A percentile compares a stretch with the other conserved stretches of the same genome.
Evolutionary conservation across 2,113 vertebrate species (phyloP).

Genomic region (Myanophis thanlyinensis): DNA sequence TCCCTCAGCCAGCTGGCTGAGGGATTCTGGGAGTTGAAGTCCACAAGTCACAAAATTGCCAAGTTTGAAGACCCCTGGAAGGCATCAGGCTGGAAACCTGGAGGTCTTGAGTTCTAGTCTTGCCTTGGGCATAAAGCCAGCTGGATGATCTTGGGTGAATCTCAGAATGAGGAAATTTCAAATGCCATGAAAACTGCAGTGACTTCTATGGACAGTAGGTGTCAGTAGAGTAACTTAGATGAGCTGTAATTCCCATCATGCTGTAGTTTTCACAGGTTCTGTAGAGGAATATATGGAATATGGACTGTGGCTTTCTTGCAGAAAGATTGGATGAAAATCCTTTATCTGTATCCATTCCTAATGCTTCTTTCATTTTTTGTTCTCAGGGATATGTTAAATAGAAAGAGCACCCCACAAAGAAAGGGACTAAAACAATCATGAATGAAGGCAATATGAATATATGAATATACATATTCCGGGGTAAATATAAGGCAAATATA

Average conservation of each 20-base stretch:
- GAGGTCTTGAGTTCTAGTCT: background rate
- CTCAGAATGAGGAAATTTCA: background rate
- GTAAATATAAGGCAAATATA: no score
- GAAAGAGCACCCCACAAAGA: background rate
- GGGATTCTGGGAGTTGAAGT: no score
- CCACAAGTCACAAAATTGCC: no score
- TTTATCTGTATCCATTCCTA: background rate
- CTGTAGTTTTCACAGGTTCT: background rate
- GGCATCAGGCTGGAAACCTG: background rate
- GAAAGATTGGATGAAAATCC: background rate
- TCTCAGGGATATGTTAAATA: background rate
- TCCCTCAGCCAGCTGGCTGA: no score
- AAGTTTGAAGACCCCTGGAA: no score
- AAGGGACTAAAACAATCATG: background rate
- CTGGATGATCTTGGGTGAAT: background rate
- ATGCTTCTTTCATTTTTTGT: background rate
- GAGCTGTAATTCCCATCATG: background rate
- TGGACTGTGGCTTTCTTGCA: background rate
- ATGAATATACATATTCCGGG: no score
- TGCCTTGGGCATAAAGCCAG: background rate
- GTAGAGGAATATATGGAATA: background rate
- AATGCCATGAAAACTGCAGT: background rate
- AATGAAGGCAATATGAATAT: no score
- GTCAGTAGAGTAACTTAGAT: slow-evolving; percentile 1
- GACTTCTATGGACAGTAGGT: background rate